These are phyloP conservation scores for Tetrao urogallus DNA, from an alignment of 2,113 vertebrate genomes.

Conservation along the genomic window DNA sequence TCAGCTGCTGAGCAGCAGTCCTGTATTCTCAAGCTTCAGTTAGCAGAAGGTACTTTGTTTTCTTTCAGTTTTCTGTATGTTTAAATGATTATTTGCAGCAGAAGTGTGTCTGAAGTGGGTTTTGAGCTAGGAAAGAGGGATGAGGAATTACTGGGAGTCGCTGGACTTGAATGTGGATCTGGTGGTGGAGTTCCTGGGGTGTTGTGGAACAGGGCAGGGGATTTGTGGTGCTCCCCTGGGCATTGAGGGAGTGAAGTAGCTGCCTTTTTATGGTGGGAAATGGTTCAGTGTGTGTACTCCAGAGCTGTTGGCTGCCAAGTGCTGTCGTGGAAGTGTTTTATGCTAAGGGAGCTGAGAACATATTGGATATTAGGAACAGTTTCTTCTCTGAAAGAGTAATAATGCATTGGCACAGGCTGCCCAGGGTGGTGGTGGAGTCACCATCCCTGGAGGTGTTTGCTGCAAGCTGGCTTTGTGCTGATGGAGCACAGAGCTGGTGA, in stretches of 20 bases:
- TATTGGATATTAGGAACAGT: too few species aligned
- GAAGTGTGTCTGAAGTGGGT: not conserved
- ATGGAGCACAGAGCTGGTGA: not conserved
- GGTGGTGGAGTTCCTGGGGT: not conserved
- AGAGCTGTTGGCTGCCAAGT: not conserved
- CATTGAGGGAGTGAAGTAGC: fast-evolving
- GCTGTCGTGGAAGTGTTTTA: not conserved
- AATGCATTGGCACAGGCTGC: too few species aligned
- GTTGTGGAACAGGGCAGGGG: fast-evolving
- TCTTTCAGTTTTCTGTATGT: fast-evolving
- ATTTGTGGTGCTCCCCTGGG: not conserved
- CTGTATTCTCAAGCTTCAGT: not conserved
- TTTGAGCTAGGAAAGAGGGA: not conserved
- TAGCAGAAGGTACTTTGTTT: not conserved
- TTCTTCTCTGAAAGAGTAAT: too few species aligned
- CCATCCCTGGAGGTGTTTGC: not conserved
- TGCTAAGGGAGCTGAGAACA: not conserved
- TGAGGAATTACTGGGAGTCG: not conserved
- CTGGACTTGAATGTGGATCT: not conserved
- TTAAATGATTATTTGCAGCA: not conserved
- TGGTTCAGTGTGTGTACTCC: fast-evolving
- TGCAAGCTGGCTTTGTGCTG: not conserved
- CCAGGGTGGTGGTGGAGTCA: too few species aligned
- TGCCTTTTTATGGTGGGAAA: not conserved
- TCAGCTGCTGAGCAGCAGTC: fast-evolving